Evolutionary conservation across 2,113 vertebrate genomes (phyloP), one percentile per base, ranked within the genome.

Genomic region (Notechis scutatus): DNA sequence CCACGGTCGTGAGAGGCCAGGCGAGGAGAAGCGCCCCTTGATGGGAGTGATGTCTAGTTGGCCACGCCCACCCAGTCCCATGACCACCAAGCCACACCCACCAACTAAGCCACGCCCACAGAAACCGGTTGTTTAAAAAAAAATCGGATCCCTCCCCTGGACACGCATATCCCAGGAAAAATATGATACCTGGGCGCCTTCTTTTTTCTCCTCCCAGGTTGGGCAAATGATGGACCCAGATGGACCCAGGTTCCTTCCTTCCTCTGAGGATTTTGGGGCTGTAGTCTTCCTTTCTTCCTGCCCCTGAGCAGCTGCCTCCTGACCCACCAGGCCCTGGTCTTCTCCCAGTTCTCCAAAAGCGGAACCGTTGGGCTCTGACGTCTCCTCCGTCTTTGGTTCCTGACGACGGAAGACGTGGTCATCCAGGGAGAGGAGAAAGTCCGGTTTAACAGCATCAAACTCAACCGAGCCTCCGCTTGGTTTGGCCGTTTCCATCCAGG

Each of bases 321-420:
- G n/a, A 74, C 20, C 64, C n/a, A 7, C n/a, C 64, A 7, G n/a
- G n/a, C 29, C 1, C 61, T 5, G 29, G 29, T 69, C 64, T 34
- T 20, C 64, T 3, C 7, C n/a, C 64, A 6, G 14, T 34, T 74
- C 64, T 74, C n/a, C 64, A 5, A 18, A 34, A 34, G 64, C 64
- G 7, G 64, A 74, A 3, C 14, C n/a, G 0, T 7, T 5, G 0
- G n/a, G 5, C 14, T 10, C 64, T 0, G 64, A 74, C n/a, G 18
- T 3, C 14, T 18, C 18, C n/a, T 74, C n/a, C 64, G 34, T 1
- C n/a, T 34, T 74, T 34, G 64, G 14, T 34, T 74, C 64, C 64
- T 1, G n/a, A 74, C 5, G 6, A 18, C 0, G 3, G 64, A 34
- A 15, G 64, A 18, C n/a, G 18, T 74, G 64, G 15, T 74, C 64